A percentile compares a stretch with the other conserved stretches of the same genome.
Conservation (phyloP, 2,888 invertebrate genomes). For the Rhagonycha fulva region DNA sequence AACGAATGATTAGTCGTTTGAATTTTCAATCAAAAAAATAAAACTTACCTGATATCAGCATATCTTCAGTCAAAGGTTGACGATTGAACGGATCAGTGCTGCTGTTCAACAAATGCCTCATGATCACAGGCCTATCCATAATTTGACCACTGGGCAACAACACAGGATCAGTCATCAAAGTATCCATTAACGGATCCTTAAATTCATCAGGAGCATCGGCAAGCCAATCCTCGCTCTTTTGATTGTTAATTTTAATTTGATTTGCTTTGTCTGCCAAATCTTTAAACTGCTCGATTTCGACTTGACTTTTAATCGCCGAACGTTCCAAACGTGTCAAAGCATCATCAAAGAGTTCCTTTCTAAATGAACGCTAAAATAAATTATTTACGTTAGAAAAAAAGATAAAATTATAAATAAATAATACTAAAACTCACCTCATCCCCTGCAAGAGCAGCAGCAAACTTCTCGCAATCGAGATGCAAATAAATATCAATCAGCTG, state of each 20-base stretch:
- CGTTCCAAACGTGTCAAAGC: constrained; percentile 83
- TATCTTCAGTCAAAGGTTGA: constrained; percentile 91
- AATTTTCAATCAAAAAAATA: neutral
- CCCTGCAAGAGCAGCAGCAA: constrained; percentile 89
- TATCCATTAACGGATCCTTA: constrained; percentile 96
- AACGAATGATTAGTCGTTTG: neutral
- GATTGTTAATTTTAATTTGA: constrained; percentile 79
- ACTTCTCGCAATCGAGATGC: constrained; percentile 90
- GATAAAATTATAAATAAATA: neutral
- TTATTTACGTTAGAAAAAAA: neutral
- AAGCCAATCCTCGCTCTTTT: constrained; percentile 88
- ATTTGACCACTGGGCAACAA: constrained; percentile 84
- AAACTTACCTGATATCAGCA: constrained; percentile 80
- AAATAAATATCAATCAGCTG: constrained; percentile 96
- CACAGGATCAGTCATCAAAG: constrained; percentile 95
- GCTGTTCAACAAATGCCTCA: constrained; percentile 92
- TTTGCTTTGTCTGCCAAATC: constrained; percentile 77
- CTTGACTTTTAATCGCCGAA: constrained; percentile 80
- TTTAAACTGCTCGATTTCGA: constrained; percentile 85
- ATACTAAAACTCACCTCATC: constrained; percentile 76
- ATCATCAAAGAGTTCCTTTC: constrained; percentile 89
- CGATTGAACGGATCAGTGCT: constrained; percentile 98
- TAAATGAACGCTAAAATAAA: constrained; percentile 81
- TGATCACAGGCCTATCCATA: constrained; percentile 93
- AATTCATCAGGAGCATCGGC: constrained; percentile 97